phyloP scores from a whole-genome alignment of 2,888 invertebrate species.

The Philaethria dido region DNA sequence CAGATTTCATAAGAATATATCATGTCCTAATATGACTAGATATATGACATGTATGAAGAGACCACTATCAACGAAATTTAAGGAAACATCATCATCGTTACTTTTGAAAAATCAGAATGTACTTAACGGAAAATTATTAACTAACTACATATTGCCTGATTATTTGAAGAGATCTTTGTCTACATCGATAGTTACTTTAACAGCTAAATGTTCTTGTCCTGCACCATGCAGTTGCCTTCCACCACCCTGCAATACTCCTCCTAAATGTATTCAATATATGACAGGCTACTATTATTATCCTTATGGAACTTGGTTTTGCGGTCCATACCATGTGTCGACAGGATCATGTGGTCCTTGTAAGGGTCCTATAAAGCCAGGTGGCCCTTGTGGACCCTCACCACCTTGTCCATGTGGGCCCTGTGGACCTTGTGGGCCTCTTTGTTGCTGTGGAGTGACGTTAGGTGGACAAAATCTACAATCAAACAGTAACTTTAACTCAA shows the following conservation, averaged over 20 bases:
- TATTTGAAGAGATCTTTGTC: slow-evolving; percentile 16
- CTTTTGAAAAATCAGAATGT: neutral
- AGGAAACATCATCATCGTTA: slow-evolving; percentile 25
- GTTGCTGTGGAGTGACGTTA: slow-evolving; percentile 42
- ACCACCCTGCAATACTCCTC: slow-evolving; percentile 62
- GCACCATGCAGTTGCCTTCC: slow-evolving; percentile 53
- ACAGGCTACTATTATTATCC: slow-evolving; percentile 74
- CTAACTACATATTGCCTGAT: slow-evolving; percentile 8
- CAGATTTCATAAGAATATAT: slow-evolving; percentile 49
- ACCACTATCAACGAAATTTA: neutral
- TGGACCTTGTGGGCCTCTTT: slow-evolving; percentile 47
- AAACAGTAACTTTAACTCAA: neutral
- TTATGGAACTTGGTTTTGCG: slow-evolving; percentile 72
- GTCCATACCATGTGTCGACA: slow-evolving; percentile 64
- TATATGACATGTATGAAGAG: neutral
- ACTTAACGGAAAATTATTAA: slow-evolving; percentile 2
- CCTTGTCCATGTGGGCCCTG: slow-evolving; percentile 46
- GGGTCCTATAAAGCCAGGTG: slow-evolving; percentile 46
- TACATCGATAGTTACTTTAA: slow-evolving; percentile 10
- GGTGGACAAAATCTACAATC: neutral
- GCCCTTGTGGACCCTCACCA: slow-evolving; percentile 44
- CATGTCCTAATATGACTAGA: slow-evolving; percentile 52
- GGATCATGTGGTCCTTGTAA: slow-evolving; percentile 42
- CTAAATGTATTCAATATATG: slow-evolving; percentile 66
- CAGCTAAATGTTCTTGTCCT: slow-evolving; percentile 28